Base-by-base conservation (phyloP, 2,113 vertebrate species). In the Anguilla rostrata region DNA sequence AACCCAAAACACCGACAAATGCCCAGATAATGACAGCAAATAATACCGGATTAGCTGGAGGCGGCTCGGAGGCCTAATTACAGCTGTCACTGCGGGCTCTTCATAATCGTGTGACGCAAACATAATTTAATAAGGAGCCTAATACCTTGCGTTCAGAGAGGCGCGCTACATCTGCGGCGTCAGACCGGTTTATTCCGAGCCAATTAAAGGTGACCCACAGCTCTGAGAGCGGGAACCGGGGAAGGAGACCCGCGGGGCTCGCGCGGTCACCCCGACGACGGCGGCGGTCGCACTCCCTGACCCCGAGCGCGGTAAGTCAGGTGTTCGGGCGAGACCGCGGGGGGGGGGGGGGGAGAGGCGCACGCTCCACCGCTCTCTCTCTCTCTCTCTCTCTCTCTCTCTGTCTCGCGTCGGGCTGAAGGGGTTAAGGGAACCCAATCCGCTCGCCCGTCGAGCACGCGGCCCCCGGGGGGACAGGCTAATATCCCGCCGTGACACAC, bases 381-480 rank as follows among this genome's bases (percentile, higher is more conserved):
- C 34, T 34, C 34, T 34, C 34, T 34, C 40, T 22, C 63, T 1
- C 16, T 6, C 34, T 80, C 49, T 14, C 34, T 34, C 40, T 22
- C 63, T 1, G 1, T 6, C 34, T 80, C 49, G 4, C 5, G 9
- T 20, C 60, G 29, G 60, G 49, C 49, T 57, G 82, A 83, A 60
- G 82, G 82, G 34, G 82, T 83, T 83, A 83, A 83, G 82, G 26
- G 46, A 83, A 83, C 60, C 29, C 34, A 12, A 11, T 49, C 81
- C 40, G 18, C 82, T 83, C 34, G 9, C 29, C 26, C 39, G 29
- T 29, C 4, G 60, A 12, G 49, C 43, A 0, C 43, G 43, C 5
- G 43, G 43, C 34, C 34, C 82, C 82, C 49, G 26, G 29, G 82
- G 82, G 82, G 53, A 90, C 88, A 90, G 71, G 86, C 89, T 71